Percentiles rank a stretch among this genome's conserved stretches.
These are phyloP conservation scores for Dasyurus viverrinus DNA, from an alignment of 2,113 vertebrate genomes.

Conservation along the genomic window DNA sequence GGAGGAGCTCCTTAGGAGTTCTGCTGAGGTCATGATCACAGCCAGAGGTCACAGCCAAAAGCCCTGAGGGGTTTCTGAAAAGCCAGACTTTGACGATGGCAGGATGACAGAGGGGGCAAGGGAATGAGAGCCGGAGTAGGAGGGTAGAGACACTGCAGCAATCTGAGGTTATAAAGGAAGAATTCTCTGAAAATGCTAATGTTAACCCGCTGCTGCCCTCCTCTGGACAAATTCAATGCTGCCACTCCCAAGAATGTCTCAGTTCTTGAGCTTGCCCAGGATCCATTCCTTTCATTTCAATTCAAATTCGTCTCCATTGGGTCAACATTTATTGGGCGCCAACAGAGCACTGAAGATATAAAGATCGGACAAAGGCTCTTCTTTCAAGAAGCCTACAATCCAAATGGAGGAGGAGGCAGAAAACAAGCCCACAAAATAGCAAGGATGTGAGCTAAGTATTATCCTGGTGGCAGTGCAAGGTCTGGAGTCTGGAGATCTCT, in stretches of 20 bases:
- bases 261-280: neutral
- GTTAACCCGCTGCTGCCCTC: neutral
- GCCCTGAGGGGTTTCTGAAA: neutral
- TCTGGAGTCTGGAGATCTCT: neutral
- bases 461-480: neutral
- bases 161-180: neutral
- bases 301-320: neutral
- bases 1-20: neutral
- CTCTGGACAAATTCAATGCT: neutral
- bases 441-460: neutral
- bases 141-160: neutral
- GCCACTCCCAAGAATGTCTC: neutral
- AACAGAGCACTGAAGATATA: neutral
- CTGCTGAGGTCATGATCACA: neutral
- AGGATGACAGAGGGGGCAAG: neutral
- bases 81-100: neutral
- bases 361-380: neutral
- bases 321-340: neutral
- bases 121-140: too few relatives aligned
- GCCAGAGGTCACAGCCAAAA: neutral
- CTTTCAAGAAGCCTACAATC: neutral
- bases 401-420: neutral
- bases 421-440: neutral
- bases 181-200: neutral
- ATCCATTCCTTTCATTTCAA: neutral